Conservation (phyloP, 2,888 invertebrate species). For the Morpho achilles region DNA sequence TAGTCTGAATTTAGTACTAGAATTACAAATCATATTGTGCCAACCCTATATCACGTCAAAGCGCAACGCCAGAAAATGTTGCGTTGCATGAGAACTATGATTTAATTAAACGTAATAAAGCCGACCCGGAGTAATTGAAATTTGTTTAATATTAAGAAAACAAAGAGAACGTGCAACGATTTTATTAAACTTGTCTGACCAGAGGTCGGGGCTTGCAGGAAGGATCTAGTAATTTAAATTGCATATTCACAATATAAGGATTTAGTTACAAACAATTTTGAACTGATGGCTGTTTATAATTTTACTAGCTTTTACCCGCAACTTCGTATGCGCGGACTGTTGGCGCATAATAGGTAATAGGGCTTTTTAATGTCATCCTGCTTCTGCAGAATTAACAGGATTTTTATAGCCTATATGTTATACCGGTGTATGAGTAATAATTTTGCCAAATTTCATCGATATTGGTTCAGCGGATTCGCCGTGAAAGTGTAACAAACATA, state of each 20-base stretch:
- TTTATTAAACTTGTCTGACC: conserved; percentile 52
- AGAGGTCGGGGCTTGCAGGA: conserved; percentile 35
- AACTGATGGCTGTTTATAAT: conserved; percentile 6
- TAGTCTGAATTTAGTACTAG: no score
- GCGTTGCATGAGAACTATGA: conserved; percentile 55
- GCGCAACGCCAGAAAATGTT: conserved; percentile 41
- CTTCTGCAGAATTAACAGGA: no score
- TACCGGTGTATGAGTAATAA: no score
- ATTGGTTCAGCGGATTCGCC: no score
- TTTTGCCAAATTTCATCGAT: no score
- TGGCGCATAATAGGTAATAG: no score
- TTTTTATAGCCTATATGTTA: no score
- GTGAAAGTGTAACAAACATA: no score
- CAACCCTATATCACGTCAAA: conserved; percentile 44
- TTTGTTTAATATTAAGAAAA: conserved; percentile 54
- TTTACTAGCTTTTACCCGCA: no score
- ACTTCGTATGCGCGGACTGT: no score
- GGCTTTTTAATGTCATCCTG: no score
- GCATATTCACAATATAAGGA: conserved; percentile 29
- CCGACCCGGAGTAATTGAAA: conserved; percentile 65
- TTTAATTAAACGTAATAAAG: conserved; percentile 73
- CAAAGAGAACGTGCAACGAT: conserved; percentile 51
- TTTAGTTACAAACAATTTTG: conserved; percentile 9
- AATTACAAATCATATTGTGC: not conserved
- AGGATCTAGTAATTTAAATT: conserved; percentile 37